Evolutionary conservation across 2,888 invertebrate genomes (phyloP), one percentile per base, ranked within the genome.

Genomic region (Cryptophagus acutangulus): DNA sequence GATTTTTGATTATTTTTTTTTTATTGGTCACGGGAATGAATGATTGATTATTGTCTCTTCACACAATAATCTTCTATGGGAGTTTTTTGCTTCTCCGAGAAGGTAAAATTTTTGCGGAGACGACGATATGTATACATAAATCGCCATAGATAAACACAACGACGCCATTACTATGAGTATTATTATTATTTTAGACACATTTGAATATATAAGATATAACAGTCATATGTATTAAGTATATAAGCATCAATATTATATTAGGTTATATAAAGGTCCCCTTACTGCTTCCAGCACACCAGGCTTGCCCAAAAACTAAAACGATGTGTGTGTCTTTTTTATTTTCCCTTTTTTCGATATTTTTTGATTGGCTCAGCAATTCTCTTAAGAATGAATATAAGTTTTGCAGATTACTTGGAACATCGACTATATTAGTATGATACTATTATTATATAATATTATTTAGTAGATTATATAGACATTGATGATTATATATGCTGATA

Each of bases 361-460:
- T 69, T 72, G 71, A 72, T 72, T 72, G 71, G 71, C 70, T 71
- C 69, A 72, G 72, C 72, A 72, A 72, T 72, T 71, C 72, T 69
- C 63, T 59, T 60, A 54, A 31, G 54, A 54, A 55, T 52, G 52
- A 54, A n/a, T n/a, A n/a, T 58, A 54, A 46, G 47, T 45, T 51
- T 46, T 46, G 30, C 39, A 29, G 20, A 35, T 38, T 45, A 45
- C 34, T 45, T 41, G 35, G 41, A 36, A 41, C 35, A n/a, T 13
- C 17, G n/a, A n/a, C n/a, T 3, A 31, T 16, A 15, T 35, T 28
- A 12, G 24, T 33, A 36, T 13, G 33, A 25, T 33, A 31, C 31
- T 8, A 33, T 33, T 34, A 34, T 16, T 18, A 17, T 6, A 6
- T 18, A 35, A 3, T 35, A 35, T 41, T 48, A 41, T n/a, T n/a